phyloP scores from a whole-genome alignment of 2,113 vertebrate genomes.

The Struthidea cinerea region DNA sequence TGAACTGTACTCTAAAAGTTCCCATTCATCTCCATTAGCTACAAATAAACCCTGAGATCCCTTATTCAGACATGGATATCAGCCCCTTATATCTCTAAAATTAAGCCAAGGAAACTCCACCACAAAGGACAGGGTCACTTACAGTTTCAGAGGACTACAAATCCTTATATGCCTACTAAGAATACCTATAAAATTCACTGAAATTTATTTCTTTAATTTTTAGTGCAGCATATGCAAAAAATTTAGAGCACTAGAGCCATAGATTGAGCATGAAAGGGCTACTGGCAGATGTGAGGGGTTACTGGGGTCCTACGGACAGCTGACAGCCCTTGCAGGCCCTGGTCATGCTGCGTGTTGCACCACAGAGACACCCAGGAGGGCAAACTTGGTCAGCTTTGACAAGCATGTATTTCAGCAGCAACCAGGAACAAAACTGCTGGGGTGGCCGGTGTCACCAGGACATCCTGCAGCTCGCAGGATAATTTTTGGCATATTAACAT shows the following conservation, averaged over 20 bases:
- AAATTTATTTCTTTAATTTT: not conserved
- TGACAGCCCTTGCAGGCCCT: not conserved
- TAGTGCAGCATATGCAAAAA: not conserved
- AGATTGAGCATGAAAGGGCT: not conserved
- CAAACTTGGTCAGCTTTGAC: not conserved
- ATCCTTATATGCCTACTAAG: not conserved
- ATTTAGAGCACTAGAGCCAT: not conserved
- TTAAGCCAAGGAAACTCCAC: not conserved
- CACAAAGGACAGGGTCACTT: not conserved
- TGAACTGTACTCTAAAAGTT: not conserved
- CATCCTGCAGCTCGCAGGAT: not conserved
- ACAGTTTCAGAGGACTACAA: not conserved
- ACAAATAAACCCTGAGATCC: not conserved
- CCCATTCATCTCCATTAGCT: not conserved
- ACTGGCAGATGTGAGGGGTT: too few species aligned
- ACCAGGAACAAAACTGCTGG: not conserved
- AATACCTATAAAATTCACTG: not conserved
- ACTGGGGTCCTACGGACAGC: not conserved
- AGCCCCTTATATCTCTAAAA: not conserved
- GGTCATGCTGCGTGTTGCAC: accelerated
- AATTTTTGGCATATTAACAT: not conserved
- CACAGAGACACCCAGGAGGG: not conserved
- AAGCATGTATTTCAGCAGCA: not conserved
- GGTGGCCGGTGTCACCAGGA: not conserved
- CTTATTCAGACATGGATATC: not conserved